Conservation (phyloP, 2,113 vertebrate species). For the Lophura nycthemera region DNA sequence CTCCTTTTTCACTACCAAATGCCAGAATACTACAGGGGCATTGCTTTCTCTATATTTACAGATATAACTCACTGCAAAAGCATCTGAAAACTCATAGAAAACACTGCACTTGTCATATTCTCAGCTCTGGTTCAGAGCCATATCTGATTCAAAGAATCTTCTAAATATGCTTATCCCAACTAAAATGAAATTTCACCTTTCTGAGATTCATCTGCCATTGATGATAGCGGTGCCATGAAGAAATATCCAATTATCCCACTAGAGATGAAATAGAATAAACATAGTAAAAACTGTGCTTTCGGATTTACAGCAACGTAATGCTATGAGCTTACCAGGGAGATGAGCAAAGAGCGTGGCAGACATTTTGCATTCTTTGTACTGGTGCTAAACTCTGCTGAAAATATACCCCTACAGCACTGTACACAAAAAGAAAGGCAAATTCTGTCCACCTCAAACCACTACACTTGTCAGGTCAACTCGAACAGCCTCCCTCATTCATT, state of each 20-base stretch:
- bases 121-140: neutral
- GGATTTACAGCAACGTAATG: neutral
- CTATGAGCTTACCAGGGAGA: neutral
- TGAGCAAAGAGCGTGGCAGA: neutral
- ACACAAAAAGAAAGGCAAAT: neutral
- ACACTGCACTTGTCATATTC: neutral
- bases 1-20: neutral
- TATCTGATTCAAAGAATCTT: constrained; percentile 11
- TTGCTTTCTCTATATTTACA: neutral
- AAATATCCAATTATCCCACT: neutral
- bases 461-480: neutral
- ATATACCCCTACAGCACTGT: neutral
- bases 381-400: neutral
- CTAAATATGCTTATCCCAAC: constrained; percentile 14
- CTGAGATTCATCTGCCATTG: constrained; percentile 16
- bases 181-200: neutral
- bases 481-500: too few relatives aligned
- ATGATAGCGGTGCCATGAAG: neutral
- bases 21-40: neutral
- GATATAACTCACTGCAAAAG: neutral
- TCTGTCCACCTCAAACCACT: neutral
- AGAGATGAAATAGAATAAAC: neutral
- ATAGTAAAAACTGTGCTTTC: neutral
- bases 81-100: constrained; percentile 1
- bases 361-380: neutral